phyloP scores from a whole-genome alignment of 2,888 invertebrate species.

The Drosophila paranaensis region DNA sequence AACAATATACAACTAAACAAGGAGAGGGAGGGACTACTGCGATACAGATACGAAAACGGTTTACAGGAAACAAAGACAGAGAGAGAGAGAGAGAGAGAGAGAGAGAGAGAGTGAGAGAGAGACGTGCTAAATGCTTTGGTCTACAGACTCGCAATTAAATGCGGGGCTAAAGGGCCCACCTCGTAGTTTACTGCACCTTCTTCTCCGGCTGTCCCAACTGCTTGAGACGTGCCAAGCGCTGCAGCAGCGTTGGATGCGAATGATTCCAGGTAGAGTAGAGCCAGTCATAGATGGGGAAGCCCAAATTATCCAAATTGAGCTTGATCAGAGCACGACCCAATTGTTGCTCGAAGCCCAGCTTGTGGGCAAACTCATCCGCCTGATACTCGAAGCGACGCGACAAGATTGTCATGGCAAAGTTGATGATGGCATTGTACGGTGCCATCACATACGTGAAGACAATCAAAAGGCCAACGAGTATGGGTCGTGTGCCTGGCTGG shows the following conservation, averaged over 20 bases:
- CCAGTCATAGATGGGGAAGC: constrained; percentile 97
- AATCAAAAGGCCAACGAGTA: constrained; percentile 95
- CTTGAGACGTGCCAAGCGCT: constrained; percentile 89
- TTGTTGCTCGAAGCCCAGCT: constrained; percentile 90
- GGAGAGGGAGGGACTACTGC: constrained; percentile 16
- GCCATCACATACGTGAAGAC: constrained; percentile 96
- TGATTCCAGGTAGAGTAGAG: constrained; percentile 97
- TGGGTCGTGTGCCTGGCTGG: constrained; percentile 89
- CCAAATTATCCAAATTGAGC: constrained; percentile 97
- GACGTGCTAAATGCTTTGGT: constrained; percentile 63
- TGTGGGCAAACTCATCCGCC: constrained; percentile 96
- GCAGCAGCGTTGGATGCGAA: constrained; percentile 98
- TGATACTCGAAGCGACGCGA: constrained; percentile 97
- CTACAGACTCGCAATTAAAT: constrained; percentile 20
- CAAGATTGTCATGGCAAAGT: constrained; percentile 92
- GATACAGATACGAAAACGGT: constrained; percentile 1
- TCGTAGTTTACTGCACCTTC: constrained; percentile 39
- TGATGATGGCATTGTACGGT: constrained; percentile 95
- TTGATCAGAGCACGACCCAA: constrained; percentile 95
- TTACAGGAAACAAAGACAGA: background rate
- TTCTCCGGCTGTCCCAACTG: constrained; percentile 56
- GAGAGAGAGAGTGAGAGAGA: background rate
- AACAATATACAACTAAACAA: constrained; percentile 34
- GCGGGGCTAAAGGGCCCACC: background rate
- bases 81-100: constrained; percentile 1